A percentile compares a stretch with the other conserved stretches of the same genome.
phyloP scores from a whole-genome alignment of 2,797 vertebrate genomes.

The Schizopygopsis malacanthus region DNA sequence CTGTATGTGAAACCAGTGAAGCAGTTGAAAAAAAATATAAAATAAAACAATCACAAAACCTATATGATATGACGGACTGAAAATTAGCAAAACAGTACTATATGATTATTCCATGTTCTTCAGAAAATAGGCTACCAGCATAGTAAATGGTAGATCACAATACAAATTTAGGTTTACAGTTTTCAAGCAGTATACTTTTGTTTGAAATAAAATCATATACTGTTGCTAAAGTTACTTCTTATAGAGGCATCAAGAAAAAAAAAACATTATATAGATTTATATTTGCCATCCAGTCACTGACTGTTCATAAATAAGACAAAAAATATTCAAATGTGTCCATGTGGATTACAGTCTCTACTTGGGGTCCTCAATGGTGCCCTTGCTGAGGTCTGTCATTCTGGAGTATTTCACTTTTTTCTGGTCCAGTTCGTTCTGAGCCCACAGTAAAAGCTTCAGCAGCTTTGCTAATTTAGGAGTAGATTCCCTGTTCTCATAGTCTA shows the following conservation, averaged over 20 bases:
- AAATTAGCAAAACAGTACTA: constrained; percentile 15
- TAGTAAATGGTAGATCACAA: constrained; percentile 23
- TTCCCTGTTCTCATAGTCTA: constrained; percentile 95
- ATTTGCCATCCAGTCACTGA: constrained; percentile 79
- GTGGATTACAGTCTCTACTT: constrained; percentile 80
- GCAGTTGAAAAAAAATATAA: not conserved
- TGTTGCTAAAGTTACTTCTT: constrained; percentile 69
- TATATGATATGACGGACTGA: constrained; percentile 17
- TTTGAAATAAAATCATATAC: constrained; percentile 73
- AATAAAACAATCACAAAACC: not conserved
- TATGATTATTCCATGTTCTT: constrained; percentile 18
- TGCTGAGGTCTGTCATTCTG: constrained; percentile 98
- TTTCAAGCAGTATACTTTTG: constrained; percentile 33
- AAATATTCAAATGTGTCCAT: constrained; percentile 63
- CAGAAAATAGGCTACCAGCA: constrained; percentile 31
- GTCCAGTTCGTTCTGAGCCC: constrained; percentile 97
- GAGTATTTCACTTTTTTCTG: constrained; percentile 99
- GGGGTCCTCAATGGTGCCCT: constrained; percentile 93
- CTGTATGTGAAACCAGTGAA: constrained; percentile 35
- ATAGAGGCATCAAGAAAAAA: constrained; percentile 53
- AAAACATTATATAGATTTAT: constrained; percentile 58
- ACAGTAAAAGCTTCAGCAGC: constrained; percentile 93
- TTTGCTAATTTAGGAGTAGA: constrained; percentile 97
- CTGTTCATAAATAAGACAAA: constrained; percentile 76
- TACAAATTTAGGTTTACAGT: constrained; percentile 15